Evolutionary conservation across 1,140 invertebrate genomes (phyloP), one percentile per base, ranked within the genome.

Genomic region (Papilio polyxenes): DNA sequence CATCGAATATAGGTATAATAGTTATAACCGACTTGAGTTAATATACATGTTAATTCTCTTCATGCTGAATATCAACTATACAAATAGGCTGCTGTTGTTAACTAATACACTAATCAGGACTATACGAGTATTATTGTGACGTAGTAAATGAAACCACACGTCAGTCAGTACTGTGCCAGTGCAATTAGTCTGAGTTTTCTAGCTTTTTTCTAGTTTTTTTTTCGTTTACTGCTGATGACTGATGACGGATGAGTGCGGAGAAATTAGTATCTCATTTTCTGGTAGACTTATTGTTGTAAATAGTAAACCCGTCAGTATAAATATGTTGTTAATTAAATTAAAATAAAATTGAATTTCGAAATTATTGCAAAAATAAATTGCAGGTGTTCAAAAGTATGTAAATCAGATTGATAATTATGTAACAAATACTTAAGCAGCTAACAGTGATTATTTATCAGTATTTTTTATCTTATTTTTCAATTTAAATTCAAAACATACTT

Each of bases 141-240:
- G 62, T 65, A 65, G 62, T 31, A 65, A 65, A 65, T 31, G 23
- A 65, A 65, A 65, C 62, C 62, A 65, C 23, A 31, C 62, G 20
- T 65, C 62, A 65, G 62, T 15, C 23, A 65, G 11, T 65, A 31
- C 3, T 20, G 23, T 65, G 11, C 62, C 20, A 31, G 20, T 65
- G 62, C 23, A 65, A 65, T 65, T n/a, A 62, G 59, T 23, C 59
- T 62, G 7, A 59, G 59, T 62, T 62, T 62, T 20, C 62, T 65
- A 65, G 23, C 62, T 65, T 65, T 65, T 31, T 23, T 65, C 20
- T 31, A 65, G 23, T 59, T 59, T 44, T 59, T 59, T 59, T 59
- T 59, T 59, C 49, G 49, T 51, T 59, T 2, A 9, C 7, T 44
- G 40, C 7, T 44, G 53, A 59, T 53, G 15, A 20, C 56, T 20